Conservation (phyloP, 2,888 invertebrate genomes). For the Amphipyra berbera region DNA sequence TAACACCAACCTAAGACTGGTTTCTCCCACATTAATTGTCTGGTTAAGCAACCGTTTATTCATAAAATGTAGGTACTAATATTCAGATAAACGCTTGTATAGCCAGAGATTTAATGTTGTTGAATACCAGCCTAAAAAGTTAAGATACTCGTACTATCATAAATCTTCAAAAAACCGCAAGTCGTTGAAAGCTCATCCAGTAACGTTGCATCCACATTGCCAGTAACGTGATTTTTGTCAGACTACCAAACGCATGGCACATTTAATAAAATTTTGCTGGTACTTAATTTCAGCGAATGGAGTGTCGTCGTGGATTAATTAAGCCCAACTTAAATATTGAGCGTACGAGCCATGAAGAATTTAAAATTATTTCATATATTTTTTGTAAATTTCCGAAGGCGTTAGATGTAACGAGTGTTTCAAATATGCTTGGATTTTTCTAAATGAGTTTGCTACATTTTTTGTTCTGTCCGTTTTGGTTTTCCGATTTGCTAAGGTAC, state of each 20-base stretch:
- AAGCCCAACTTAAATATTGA: slow-evolving; percentile 77
- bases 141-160: too few species aligned
- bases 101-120: too few species aligned
- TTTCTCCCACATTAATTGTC: too few species aligned
- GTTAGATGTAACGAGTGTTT: slow-evolving; percentile 50
- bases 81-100: too few species aligned
- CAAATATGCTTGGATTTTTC: slow-evolving; percentile 28
- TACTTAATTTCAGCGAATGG: slow-evolving; percentile 77
- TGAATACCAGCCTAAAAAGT: too few species aligned
- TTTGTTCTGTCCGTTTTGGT: slow-evolving; percentile 19
- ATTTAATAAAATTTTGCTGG: slow-evolving; percentile 79
- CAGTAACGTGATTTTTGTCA: slow-evolving; percentile 82
- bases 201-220: slow-evolving; percentile 45
- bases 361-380: slow-evolving; percentile 55
- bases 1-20: too few species aligned
- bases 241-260: slow-evolving; percentile 79
- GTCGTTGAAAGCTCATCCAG: slow-evolving; percentile 53
- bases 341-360: slow-evolving; percentile 58
- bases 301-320: slow-evolving; percentile 82
- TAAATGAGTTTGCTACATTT: slow-evolving; percentile 34
- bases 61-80: too few species aligned
- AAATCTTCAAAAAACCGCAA: too few species aligned
- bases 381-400: slow-evolving; percentile 53
- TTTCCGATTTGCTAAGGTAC: too few species aligned
- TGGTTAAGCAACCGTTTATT: too few species aligned